Conservation (phyloP, 2,113 vertebrate genomes). For the Lasiurus cinereus region DNA sequence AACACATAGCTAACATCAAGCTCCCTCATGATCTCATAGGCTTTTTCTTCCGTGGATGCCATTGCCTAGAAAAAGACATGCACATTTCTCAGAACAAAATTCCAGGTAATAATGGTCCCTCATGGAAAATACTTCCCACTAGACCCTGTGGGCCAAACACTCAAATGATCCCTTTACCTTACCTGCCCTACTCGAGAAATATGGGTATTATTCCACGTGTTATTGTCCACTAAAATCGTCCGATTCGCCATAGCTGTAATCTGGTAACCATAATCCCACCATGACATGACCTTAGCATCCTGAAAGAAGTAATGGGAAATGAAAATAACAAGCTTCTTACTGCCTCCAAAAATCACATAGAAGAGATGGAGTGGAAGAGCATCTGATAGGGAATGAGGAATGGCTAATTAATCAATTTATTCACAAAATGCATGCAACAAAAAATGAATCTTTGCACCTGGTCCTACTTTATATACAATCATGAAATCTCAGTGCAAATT, state of each 20-base stretch:
- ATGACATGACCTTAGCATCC: slow-evolving; percentile 99
- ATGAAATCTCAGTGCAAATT: slow-evolving; percentile 49
- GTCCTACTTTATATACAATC: neutral
- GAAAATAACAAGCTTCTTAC: neutral
- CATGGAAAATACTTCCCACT: neutral
- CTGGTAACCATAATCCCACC: slow-evolving; percentile 99
- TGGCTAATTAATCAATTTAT: neutral
- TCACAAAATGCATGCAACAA: neutral
- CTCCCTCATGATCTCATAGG: slow-evolving; percentile 99
- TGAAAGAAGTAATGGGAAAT: slow-evolving; percentile 78
- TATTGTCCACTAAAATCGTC: slow-evolving; percentile 99
- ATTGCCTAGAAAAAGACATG: slow-evolving; percentile 90
- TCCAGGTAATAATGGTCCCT: neutral
- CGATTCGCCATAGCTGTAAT: slow-evolving; percentile 99
- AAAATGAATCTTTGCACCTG: slow-evolving; percentile 4
- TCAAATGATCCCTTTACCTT: neutral
- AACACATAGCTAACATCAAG: slow-evolving; percentile 98
- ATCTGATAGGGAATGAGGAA: slow-evolving; percentile 2
- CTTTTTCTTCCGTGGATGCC: slow-evolving; percentile 97
- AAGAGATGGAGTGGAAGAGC: neutral
- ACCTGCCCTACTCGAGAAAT: slow-evolving; percentile 99
- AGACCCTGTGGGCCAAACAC: neutral
- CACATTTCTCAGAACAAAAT: slow-evolving; percentile 36
- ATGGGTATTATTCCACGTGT: slow-evolving; percentile 99
- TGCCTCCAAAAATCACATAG: neutral